phyloP scores from a whole-genome alignment of 2,888 invertebrate genomes.

The Papilio elwesi region DNA sequence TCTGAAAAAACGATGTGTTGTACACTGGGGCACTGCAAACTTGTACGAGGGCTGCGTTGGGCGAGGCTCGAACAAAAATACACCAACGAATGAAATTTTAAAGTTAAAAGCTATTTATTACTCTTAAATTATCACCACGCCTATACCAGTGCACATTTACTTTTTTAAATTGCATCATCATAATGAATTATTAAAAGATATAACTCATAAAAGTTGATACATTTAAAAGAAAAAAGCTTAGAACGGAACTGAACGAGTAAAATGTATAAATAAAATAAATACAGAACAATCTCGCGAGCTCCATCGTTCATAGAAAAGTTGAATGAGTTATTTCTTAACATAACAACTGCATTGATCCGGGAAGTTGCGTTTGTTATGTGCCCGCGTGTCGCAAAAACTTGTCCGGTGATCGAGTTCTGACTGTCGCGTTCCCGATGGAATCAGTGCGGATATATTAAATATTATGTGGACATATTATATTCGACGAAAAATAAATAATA shows the following conservation, averaged over 20 bases:
- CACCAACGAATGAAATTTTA: slow-evolving; percentile 19
- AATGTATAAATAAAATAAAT: slow-evolving; percentile 17
- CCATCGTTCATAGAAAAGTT: slow-evolving; percentile 42
- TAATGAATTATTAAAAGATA: slow-evolving; percentile 34
- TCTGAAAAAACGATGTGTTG: not conserved
- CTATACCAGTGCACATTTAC: slow-evolving; percentile 8
- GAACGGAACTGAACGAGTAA: slow-evolving; percentile 14
- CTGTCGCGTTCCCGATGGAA: too few species aligned
- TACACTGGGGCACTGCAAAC: slow-evolving; percentile 17
- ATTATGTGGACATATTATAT: not conserved
- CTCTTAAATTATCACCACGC: slow-evolving; percentile 25
- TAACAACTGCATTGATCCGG: slow-evolving; percentile 39
- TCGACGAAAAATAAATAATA: not conserved
- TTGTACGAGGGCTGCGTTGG: slow-evolving; percentile 16
- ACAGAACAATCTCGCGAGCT: not conserved
- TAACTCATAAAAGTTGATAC: slow-evolving; percentile 16
- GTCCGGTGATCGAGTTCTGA: slow-evolving; percentile 29
- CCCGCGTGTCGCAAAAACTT: slow-evolving; percentile 28
- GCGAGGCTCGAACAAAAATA: slow-evolving; percentile 32
- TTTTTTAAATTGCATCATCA: slow-evolving; percentile 7
- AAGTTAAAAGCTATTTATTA: slow-evolving; percentile 12
- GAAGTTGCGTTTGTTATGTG: slow-evolving; percentile 40
- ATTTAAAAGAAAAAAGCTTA: slow-evolving; percentile 37
- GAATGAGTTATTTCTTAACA: slow-evolving; percentile 41
- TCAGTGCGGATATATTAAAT: slow-evolving; percentile 15